A percentile compares a stretch with the other conserved stretches of the same genome.
Evolutionary conservation across 1,140 invertebrate species (phyloP).

Genomic region (Zaprionus lachaisei): DNA sequence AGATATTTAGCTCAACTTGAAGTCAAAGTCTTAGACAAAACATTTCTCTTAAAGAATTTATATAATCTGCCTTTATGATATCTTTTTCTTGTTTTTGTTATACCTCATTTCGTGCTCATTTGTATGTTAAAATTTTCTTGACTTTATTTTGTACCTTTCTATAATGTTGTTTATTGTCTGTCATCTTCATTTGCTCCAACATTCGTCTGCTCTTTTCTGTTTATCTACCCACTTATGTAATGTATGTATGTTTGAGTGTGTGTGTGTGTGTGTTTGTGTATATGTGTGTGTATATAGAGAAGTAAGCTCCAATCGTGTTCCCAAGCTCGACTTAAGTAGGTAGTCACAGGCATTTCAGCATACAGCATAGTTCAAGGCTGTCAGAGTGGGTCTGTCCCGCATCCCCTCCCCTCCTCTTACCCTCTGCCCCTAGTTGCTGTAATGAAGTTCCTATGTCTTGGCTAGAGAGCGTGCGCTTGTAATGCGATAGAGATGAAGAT

Average conservation of each 20-base stretch:
- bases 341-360: neutral
- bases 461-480: slow-evolving; percentile 18
- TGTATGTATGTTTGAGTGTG: neutral
- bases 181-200: neutral
- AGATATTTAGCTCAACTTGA: neutral
- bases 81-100: neutral
- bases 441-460: slow-evolving; percentile 24
- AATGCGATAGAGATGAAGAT: slow-evolving; percentile 28
- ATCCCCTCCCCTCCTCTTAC: neutral
- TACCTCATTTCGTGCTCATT: neutral
- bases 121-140: neutral
- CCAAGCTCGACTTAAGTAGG: slow-evolving; percentile 37
- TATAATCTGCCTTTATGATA: neutral
- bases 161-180: neutral
- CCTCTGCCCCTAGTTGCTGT: neutral
- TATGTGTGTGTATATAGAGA: neutral
- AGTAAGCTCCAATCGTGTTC: slow-evolving; percentile 44
- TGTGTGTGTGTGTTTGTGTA: slow-evolving; percentile 1
- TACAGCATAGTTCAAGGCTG: slow-evolving; percentile 44
- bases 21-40: neutral
- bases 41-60: neutral
- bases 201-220: neutral
- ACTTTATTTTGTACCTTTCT: neutral
- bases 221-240: slow-evolving; percentile 21
- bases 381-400: neutral